Base-by-base conservation (phyloP, 2,888 invertebrate genomes). In the Lottia gigantea region DNA sequence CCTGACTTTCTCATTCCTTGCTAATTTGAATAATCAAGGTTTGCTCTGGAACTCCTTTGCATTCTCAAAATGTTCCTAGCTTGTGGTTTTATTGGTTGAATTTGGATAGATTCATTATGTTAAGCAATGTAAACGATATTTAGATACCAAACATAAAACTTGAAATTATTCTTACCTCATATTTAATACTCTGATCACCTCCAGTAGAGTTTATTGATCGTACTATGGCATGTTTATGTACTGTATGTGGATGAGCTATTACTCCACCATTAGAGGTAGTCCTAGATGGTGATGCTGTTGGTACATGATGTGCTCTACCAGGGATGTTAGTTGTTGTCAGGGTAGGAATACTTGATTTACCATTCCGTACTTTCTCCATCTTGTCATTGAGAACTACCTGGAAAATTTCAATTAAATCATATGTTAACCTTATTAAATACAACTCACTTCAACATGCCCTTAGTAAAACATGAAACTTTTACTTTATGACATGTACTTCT, bases 161-260 rank as follows among this genome's bases (percentile, higher is more conserved):
- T 31, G 31, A 31, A 40, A 40, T 40, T 12, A 55, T 19, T 23
- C 55, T 55, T 55, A 55, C 55, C 23, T 55, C 55, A 14, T 19
- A 19, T 55, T 23, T 55, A 11, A 55, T 19, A 23, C 14, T 19
- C 12, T 55, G 55, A 12, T 55, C 55, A 14, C 12, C 19, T 16
- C 19, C 55, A 23, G 55, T 55, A 23, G 55, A 55, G 55, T 55
- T 8, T 3, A 55, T 55, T 55, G 55, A 23, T 55, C 55, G 55
- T 12, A 55, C 55, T 55, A 55, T 55, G 19, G 55, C 55, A 55
- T 55, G 55, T 55, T 55, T 55, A 55, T 55, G 55, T 23, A 55
- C 55, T 23, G 55, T 55, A 23, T 55, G 23, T 4, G 55, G 55
- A 55, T 55, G 55, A 55, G 55, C 55, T 55, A 55, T 55, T 23